Base-by-base conservation (phyloP, 2,888 invertebrate genomes). In the Saturnia japonica region DNA sequence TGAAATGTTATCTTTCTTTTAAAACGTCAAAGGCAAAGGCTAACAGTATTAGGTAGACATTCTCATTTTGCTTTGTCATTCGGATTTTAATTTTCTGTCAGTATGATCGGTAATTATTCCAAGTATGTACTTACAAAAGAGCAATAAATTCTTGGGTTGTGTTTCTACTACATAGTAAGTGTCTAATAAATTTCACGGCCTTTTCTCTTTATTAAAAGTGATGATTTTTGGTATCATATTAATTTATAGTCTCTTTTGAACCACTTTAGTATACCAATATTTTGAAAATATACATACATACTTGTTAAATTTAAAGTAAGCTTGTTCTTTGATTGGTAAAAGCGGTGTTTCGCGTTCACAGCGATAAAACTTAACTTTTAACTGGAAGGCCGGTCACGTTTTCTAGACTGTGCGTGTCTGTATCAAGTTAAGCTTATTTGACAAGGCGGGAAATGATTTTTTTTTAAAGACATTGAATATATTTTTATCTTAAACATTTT, bases 341-440 rank as follows among this genome's bases (percentile, higher is more conserved):
- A 28, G 28, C 57, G 57, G 12, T 28, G 25, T 60, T 60, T 28
- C 57, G 28, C 28, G 28, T 28, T 28, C 28, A 60, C 28, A 60
- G 25, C 67, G 16, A n/a, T 67, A 70, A 73, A 74, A 75, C 40
- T 64, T 34, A 16, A 16, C 62, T 60, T 28, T 60, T n/a, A n/a
- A 64, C 34, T 40, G 16, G 62, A 64, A 64, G 40, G 64, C n/a
- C 40, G 11, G 64, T 64, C 64, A 64, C 64, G 64, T 64, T 40
- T 64, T 64, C 40, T 40, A 40, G 64, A 64, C n/a, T 64, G 78
- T 70, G 72, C 85, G 86, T 86, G 86, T 79, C 79, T 74, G 72
- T 72, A 74, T 75, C 82, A 82, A 85, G 82, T 86, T 85, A 77
- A 76, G 84, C 84, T 86, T 82, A 85, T 86, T 84, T 77, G 45